Percentiles rank a stretch among this genome's conserved stretches.
Evolutionary conservation across 2,888 invertebrate species (phyloP).

Genomic region (Eurytoma adleriae): DNA sequence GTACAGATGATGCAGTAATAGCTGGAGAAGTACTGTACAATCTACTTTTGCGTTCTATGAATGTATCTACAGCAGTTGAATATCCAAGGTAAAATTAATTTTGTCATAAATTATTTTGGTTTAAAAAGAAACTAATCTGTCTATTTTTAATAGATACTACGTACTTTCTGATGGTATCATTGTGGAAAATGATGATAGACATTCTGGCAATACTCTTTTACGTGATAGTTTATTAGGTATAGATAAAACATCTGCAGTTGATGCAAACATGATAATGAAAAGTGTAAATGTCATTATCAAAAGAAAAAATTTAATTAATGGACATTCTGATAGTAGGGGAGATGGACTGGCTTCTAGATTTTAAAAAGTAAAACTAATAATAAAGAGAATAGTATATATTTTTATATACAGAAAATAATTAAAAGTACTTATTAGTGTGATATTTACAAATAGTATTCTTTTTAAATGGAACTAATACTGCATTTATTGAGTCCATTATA

Average conservation of each 20-base stretch:
- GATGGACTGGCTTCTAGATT: constrained; percentile 84
- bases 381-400: constrained; percentile 1
- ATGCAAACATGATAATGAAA: constrained; percentile 64
- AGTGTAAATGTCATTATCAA: constrained; percentile 84
- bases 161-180: constrained; percentile 66
- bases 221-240: constrained; percentile 58
- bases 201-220: constrained; percentile 64
- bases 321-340: constrained; percentile 86
- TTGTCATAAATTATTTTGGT: neutral
- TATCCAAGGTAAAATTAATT: constrained; percentile 74
- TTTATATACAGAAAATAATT: no score
- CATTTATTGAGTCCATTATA: neutral
- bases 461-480: constrained; percentile 11
- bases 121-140: constrained; percentile 21
- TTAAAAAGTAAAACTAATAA: constrained; percentile 44
- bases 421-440: constrained; percentile 12
- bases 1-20: constrained; percentile 77
- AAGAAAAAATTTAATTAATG: constrained; percentile 80
- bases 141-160: constrained; percentile 66
- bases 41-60: constrained; percentile 75
- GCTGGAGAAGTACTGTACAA: constrained; percentile 77
- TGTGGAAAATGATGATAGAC: constrained; percentile 67
- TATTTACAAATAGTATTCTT: constrained; percentile 29
- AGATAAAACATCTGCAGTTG: constrained; percentile 59
- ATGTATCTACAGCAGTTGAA: constrained; percentile 77